A percentile compares a stretch with the other conserved stretches of the same genome.
Conservation (phyloP, 2,113 vertebrate genomes). For the Pomatorhinus ruficollis region DNA sequence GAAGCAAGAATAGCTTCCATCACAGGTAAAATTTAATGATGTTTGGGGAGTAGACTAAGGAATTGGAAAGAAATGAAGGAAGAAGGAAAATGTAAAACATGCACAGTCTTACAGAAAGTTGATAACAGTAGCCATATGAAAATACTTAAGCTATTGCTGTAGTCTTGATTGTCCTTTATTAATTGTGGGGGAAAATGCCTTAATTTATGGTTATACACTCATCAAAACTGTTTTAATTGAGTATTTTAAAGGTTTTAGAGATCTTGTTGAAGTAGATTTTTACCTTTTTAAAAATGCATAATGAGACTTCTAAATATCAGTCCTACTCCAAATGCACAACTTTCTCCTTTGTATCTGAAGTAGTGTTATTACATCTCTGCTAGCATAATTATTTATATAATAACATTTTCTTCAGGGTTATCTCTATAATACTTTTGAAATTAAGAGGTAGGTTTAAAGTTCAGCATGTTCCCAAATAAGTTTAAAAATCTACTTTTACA, state of each 20-base stretch:
- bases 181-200: background rate
- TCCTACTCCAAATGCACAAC: background rate
- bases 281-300: background rate
- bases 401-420: background rate
- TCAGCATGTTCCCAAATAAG: background rate
- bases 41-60: background rate
- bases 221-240: background rate
- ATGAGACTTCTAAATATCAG: background rate
- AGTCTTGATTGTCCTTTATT: background rate
- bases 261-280: background rate
- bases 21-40: conserved; percentile 82
- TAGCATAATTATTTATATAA: background rate
- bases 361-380: background rate
- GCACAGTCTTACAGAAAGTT: background rate
- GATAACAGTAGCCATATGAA: background rate
- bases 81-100: background rate
- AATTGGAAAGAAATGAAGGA: background rate
- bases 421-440: background rate
- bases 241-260: background rate
- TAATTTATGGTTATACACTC: background rate
- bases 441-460: background rate
- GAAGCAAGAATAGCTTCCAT: conserved; percentile 87
- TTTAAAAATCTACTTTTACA: background rate
- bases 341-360: background rate
- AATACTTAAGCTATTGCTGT: background rate